Evolutionary conservation across 2,113 vertebrate species (phyloP).

Genomic region (Meles meles): DNA sequence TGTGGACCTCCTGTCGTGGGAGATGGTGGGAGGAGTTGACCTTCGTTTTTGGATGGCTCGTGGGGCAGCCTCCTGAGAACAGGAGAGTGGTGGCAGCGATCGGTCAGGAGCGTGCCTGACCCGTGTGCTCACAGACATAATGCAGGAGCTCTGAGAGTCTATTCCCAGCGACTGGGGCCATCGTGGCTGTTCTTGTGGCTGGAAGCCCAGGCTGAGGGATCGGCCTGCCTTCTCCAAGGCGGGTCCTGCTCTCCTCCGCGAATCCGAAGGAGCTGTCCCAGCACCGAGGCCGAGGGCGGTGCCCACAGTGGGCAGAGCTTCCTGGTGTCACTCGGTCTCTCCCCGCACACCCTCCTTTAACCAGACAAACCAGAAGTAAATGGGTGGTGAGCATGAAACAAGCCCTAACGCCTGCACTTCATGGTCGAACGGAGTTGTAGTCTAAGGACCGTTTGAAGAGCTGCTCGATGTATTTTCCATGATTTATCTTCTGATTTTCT

Average conservation of each 20-base stretch:
- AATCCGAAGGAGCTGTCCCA: neutral
- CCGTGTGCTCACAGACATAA: rapidly evolving
- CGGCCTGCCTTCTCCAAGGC: no score
- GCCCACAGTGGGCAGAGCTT: rapidly evolving
- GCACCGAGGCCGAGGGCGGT: rapidly evolving
- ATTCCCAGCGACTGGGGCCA: rapidly evolving
- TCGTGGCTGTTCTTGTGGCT: rapidly evolving
- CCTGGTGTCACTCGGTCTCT: rapidly evolving
- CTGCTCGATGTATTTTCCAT: neutral
- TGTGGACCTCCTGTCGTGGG: rapidly evolving
- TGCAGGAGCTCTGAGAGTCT: neutral
- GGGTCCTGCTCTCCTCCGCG: neutral
- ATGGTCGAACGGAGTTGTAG: neutral
- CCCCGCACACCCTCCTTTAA: no score
- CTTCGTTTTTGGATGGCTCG: rapidly evolving
- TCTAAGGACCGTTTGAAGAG: neutral
- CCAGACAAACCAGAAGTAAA: neutral
- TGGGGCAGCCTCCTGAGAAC: neutral
- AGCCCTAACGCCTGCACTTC: neutral
- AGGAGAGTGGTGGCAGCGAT: rapidly evolving
- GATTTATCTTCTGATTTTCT: conserved; percentile 31
- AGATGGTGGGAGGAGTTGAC: rapidly evolving
- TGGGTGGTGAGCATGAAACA: rapidly evolving
- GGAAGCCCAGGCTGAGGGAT: rapidly evolving
- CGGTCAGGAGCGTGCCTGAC: rapidly evolving